Percentiles rank a stretch among this genome's conserved stretches.
Evolutionary conservation across 2,888 invertebrate species (phyloP).

Genomic region (Bellardia pandia): DNA sequence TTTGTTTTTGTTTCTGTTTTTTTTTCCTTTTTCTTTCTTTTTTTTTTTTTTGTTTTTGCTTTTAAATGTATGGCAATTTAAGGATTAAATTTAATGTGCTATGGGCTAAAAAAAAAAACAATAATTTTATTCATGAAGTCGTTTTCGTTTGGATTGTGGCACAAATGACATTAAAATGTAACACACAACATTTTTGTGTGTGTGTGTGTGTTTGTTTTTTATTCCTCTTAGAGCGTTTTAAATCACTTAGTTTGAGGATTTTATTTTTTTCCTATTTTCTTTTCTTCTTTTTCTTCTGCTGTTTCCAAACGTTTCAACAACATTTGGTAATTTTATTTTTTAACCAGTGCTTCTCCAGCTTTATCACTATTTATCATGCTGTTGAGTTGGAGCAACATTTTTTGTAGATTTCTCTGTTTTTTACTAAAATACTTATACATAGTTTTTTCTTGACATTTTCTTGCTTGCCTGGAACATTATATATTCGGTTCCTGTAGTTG

Average conservation of each 20-base stretch:
- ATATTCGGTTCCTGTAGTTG: slow-evolving; percentile 23
- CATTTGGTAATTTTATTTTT: slow-evolving; percentile 35
- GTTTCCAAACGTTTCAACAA: slow-evolving; percentile 18
- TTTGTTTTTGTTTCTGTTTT: neutral
- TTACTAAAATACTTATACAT: neutral
- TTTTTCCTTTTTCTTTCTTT: neutral
- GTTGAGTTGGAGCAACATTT: slow-evolving; percentile 23
- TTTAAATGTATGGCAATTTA: slow-evolving; percentile 22
- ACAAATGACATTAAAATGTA: slow-evolving; percentile 30
- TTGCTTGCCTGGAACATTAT: slow-evolving; percentile 37
- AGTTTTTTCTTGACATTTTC: slow-evolving; percentile 7
- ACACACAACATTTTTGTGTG: slow-evolving; percentile 17
- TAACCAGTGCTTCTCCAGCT: neutral
- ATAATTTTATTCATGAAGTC: slow-evolving; percentile 35
- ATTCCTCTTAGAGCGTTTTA: slow-evolving; percentile 6
- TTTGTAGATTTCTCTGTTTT: neutral
- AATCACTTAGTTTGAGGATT: neutral
- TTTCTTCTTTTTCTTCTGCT: neutral
- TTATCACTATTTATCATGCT: slow-evolving; percentile 35
- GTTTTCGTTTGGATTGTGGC: slow-evolving; percentile 3
- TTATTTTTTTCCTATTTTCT: neutral
- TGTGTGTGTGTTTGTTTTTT: neutral
- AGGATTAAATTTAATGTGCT: slow-evolving; percentile 18
- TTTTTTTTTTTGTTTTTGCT: neutral
- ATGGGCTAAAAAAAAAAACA: neutral